Base-by-base conservation (phyloP, 2,797 vertebrate species). In the Gallirallus australis region DNA sequence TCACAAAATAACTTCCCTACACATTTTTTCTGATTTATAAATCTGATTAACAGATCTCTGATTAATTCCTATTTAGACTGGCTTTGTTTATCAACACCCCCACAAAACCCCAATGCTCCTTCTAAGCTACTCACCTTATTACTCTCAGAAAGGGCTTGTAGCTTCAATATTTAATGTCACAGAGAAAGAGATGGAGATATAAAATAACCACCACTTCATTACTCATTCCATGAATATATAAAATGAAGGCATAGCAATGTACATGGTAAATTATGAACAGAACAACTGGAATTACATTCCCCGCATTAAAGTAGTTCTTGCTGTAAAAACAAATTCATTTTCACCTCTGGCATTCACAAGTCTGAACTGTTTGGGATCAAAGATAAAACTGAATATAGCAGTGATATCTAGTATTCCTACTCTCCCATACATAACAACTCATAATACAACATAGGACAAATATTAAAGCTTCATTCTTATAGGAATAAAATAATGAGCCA, bases 141-240 rank as follows among this genome's bases (percentile, higher is more conserved):
- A 76, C 54, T 79, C 45, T 53, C 82, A 86, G 71, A 82, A 89
- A 89, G 39, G 42, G 39, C 59, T 91, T 64, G 69, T 82, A 93
- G 48, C 48, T 82, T 95, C 89, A 87, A 95, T 96, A 95, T 94
- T 96, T 96, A 89, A 91, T 90, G 45, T 23, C 64, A 69, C 20
- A 23, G 17, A 88, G 40, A 89, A 90, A 35, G 45, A 90, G 77
- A 89, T 16, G 28, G 60, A 93, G 66, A 70, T 79, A 85, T 64
- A 86, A 89, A 92, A 86, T 50, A 95, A 78, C 65, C 40, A 92
- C 21, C 25, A 66, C 60, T 86, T 89, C 83, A 91, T 96, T 73
- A 90, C 54, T 86, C 45, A 89, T 90, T 95, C 86, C 72, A 40
- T 39, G 63, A 89, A 52, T 64, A 80, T 68, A 31, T 28, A 57